These are phyloP conservation scores for Patiria miniata DNA, from an alignment of 35 echinoderm and acorn worm species.

Conservation along the genomic window DNA sequence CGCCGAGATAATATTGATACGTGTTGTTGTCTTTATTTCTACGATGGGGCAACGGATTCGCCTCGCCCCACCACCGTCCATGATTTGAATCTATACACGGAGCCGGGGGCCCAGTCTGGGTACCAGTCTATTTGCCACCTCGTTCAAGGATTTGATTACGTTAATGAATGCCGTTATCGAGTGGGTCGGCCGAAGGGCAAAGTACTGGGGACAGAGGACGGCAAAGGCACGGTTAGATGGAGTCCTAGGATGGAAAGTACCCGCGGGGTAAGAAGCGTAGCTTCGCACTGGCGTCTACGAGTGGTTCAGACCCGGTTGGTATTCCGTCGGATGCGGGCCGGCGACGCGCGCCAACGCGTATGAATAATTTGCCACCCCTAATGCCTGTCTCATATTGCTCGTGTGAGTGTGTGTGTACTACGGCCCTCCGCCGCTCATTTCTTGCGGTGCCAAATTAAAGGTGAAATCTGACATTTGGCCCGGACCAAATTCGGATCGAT, in stretches of 20 bases:
- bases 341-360: neutral
- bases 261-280: neutral
- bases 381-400: neutral
- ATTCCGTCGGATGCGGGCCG: neutral
- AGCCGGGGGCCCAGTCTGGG: neutral
- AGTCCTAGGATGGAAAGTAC: neutral
- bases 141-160: conserved; percentile 21
- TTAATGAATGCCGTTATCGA: conserved; percentile 33
- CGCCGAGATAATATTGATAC: conserved; percentile 13
- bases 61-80: conserved; percentile 12
- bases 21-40: conserved; percentile 12
- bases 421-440: neutral
- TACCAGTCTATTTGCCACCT: conserved; percentile 21
- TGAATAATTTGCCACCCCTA: neutral
- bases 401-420: neutral
- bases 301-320: neutral
- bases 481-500: conserved; percentile 29
- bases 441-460: conserved; percentile 17
- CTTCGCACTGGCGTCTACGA: neutral
- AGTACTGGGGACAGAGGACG: conserved; percentile 8
- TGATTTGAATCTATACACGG: conserved; percentile 4
- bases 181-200: neutral
- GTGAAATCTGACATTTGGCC: conserved; percentile 28
- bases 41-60: neutral
- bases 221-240: neutral